phyloP scores from a whole-genome alignment of 2,113 vertebrate species.

The Speoplatyrhinus poulsoni region DNA sequence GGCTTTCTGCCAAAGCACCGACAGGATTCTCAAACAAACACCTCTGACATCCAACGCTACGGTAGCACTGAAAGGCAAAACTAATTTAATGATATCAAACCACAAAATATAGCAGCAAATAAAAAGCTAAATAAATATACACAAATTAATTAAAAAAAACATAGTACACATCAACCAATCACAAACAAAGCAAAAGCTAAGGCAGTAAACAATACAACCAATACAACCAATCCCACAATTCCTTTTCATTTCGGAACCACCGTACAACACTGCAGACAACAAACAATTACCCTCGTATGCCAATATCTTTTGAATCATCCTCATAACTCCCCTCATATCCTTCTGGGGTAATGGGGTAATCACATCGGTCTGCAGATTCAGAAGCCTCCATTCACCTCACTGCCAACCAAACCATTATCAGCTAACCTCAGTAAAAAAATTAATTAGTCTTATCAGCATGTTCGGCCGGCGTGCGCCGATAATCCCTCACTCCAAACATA shows the following conservation, averaged over 20 bases:
- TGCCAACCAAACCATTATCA: slow-evolving; percentile 16
- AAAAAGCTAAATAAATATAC: no score
- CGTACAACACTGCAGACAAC: not conserved
- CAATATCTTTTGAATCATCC: slow-evolving; percentile 6
- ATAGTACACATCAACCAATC: no score
- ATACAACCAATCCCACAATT: not conserved
- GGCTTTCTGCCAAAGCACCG: slow-evolving; percentile 35
- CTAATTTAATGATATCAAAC: no score
- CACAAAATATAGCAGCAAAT: no score
- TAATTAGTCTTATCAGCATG: slow-evolving; percentile 62
- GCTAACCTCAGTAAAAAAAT: slow-evolving; percentile 35
- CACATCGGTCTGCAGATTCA: slow-evolving; percentile 19
- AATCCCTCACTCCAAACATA: slow-evolving; percentile 24
- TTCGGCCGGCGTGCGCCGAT: slow-evolving; percentile 23
- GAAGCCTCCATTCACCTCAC: slow-evolving; percentile 4
- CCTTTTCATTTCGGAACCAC: no score
- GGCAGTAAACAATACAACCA: no score
- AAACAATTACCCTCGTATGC: not conserved
- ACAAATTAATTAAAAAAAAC: no score
- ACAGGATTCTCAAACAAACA: slow-evolving; percentile 9
- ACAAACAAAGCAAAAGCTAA: no score
- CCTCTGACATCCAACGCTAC: slow-evolving; percentile 18
- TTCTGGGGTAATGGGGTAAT: slow-evolving; percentile 32
- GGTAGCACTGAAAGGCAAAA: not conserved
- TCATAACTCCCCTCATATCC: slow-evolving; percentile 10